phyloP scores from a whole-genome alignment of 2,113 vertebrate genomes.

The Sigmodon hispidus region DNA sequence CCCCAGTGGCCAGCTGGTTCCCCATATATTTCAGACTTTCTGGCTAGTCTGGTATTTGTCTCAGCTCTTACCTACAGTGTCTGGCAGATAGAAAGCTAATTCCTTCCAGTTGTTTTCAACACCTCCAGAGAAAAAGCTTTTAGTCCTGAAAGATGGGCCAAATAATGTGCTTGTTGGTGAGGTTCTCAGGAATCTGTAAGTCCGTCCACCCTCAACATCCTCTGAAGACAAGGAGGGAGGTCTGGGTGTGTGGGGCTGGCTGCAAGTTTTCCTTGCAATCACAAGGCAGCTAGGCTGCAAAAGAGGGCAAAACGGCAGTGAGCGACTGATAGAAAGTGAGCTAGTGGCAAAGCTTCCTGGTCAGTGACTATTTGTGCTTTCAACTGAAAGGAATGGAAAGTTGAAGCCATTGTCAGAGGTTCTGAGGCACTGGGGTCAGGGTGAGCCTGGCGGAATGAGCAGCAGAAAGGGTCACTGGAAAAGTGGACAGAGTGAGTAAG shows the following conservation, averaged over 20 bases:
- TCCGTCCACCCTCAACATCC: accelerated
- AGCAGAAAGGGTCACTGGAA: neutral
- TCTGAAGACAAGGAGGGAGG: too few species aligned
- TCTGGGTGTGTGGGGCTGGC: accelerated
- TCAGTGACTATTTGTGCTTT: too few species aligned
- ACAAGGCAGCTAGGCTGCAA: neutral
- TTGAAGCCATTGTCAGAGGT: neutral
- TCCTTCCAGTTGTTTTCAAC: neutral
- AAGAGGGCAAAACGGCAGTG: accelerated
- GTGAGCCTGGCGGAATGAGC: neutral
- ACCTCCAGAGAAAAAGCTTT: neutral
- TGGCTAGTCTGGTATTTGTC: neutral
- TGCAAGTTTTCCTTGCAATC: neutral
- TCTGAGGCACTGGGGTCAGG: neutral
- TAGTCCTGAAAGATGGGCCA: neutral
- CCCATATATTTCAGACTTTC: neutral
- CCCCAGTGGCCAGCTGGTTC: neutral
- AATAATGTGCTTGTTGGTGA: accelerated
- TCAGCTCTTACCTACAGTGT: neutral
- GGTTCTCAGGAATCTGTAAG: neutral
- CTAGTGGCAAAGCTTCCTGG: neutral
- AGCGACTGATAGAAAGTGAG: too few species aligned
- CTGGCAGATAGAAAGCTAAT: neutral
- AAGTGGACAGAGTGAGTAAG: neutral
- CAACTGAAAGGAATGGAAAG: neutral